Base-by-base conservation (phyloP, 2,888 invertebrate genomes). In the Pemphredon lugubris region DNA sequence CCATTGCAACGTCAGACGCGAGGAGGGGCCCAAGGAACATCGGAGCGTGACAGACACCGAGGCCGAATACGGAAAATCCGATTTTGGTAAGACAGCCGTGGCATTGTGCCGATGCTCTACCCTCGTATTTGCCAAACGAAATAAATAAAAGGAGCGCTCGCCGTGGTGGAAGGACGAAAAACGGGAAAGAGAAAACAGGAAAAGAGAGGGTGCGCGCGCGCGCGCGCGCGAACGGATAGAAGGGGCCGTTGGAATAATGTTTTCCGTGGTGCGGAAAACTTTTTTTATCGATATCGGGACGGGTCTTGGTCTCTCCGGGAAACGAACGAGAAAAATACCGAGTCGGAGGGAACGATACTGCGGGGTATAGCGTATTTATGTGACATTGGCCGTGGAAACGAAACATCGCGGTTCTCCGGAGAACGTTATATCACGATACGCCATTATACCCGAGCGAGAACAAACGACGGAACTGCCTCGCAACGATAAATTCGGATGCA, bases 331-430 rank as follows among this genome's bases (percentile, higher is more conserved):
- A 64, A 39, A 70, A 64, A 57, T 64, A 53, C 51, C 37, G 64
- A n/a, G 18, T 45, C 50, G 7, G 32, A 11, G 37, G 42, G 40
- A 50, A 30, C 40, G 39, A 39, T 34, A 58, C 13, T 18, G 23
- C 6, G 44, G 11, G 4, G 47, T 11, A 39, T 40, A 26, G 18
- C 40, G 42, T 67, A 73, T 71, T 67, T 66, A 73, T 73, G 65
- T 54, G 53, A 54, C 47, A 44, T 26, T 16, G 55, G 40, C 2
- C 23, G 23, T 39, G 57, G 53, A 51, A 58, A 37, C 58, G n/a
- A n/a, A n/a, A n/a, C 34, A 30, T 50, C 37, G 9, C 39, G 11
- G 54, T 48, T 44, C 65, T 61, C 61, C 21, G 16, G 59, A 59
- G 63, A 58, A 71, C 58, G 44, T 20, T 66, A 71, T 53, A 26